Evolutionary conservation across 1,140 invertebrate species (phyloP), one percentile per base, ranked within the genome.

Genomic region (Aplysia californica): DNA sequence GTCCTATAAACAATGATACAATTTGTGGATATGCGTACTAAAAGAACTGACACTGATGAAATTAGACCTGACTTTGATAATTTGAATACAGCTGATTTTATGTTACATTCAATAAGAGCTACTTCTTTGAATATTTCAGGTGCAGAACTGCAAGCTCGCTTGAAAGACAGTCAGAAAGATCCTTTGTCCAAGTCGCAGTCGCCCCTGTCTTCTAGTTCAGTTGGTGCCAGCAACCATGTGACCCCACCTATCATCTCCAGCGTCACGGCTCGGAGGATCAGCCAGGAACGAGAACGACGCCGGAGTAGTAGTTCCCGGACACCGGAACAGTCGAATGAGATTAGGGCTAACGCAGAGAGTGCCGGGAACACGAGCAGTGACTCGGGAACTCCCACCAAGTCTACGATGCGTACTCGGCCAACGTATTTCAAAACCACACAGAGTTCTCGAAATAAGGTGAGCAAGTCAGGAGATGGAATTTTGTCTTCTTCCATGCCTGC

Each of bases 371-470:
- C 15, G 2, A 67, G 18, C 21, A 4, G 3, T 64, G 41, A 20
- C 23, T 67, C 59, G 41, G 4, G 58, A 65, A 58, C 41, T 39
- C 21, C 6, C 3, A 10, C 21, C 35, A 29, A 6, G 26, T 18
- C 55, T 38, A 56, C 36, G 29, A 35, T 38, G 20, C 75, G 73
- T 33, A 55, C 35, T 31, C 20, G 59, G 39, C 68, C 76, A 20
- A 44, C 72, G 35, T 75, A 66, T 35, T 75, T 75, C 61, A 75
- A 50, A 50, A 36, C 59, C 0, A 75, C 72, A 0, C 39, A 31
- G 20, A 75, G 72, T 26, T 75, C 72, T 1, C 64, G 36, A n/a
- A 75, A 66, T 23, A 75, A 64, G 31, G 38, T 26, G 33, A 75
- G 38, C 61, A 64, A 41, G 50, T 33, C 38, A 26, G 70, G 64